Evolutionary conservation across 2,888 invertebrate species (phyloP).

Genomic region (Aethes cnicana): DNA sequence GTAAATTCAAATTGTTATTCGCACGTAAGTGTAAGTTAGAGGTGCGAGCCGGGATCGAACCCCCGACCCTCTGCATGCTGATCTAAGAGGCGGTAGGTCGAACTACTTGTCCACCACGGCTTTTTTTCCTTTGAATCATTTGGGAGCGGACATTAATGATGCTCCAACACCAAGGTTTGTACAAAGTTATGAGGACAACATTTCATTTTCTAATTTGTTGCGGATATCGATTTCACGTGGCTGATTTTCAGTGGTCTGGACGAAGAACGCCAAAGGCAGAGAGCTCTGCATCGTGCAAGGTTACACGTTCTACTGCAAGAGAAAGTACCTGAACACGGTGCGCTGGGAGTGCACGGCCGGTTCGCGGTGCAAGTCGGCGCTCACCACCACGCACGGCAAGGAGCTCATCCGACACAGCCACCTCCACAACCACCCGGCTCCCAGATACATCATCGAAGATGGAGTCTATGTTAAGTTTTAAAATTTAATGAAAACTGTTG

Average conservation of each 20-base stretch:
- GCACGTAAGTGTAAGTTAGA: too few relatives aligned
- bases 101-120: too few relatives aligned
- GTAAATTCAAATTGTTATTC: too few relatives aligned
- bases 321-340: background rate
- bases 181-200: too few relatives aligned
- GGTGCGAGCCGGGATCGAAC: too few relatives aligned
- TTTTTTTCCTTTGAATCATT: too few relatives aligned
- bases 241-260: slow-evolving; percentile 1
- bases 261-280: background rate
- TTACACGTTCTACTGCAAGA: slow-evolving; percentile 4
- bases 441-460: background rate
- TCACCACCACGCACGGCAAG: background rate
- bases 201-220: too few relatives aligned
- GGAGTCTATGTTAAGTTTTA: slow-evolving; percentile 1
- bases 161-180: too few relatives aligned
- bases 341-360: background rate
- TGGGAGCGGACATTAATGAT: too few relatives aligned
- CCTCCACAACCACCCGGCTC: background rate
- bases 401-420: background rate
- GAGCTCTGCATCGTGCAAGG: slow-evolving; percentile 5
- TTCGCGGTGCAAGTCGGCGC: background rate
- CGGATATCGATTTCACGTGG: too few relatives aligned
- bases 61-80: too few relatives aligned
- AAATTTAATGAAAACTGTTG: background rate
- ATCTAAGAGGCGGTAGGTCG: too few relatives aligned